Evolutionary conservation across 2,113 vertebrate genomes (phyloP), one percentile per base, ranked within the genome.

Genomic region (Platysternon megacephalum): DNA sequence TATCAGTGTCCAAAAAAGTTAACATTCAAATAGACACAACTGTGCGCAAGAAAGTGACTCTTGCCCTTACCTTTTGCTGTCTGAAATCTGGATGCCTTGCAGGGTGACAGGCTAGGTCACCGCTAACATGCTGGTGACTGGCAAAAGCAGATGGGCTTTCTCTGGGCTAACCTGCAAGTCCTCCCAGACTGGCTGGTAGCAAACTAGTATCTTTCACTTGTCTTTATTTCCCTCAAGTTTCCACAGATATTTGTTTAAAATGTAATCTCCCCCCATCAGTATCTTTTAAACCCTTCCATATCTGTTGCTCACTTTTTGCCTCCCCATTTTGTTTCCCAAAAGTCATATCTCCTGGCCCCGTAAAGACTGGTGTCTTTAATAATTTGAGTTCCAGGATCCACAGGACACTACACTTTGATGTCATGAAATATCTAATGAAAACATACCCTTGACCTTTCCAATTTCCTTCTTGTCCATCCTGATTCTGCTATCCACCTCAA

Each of bases 41-140:
- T 88, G 68, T 81, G 53, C 84, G 91, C 79, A 92, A 89, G 90
- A 94, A 95, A 28, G 94, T 1, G 46, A 49, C n/a, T 78, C 78
- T 82, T 79, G 87, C 48, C 88, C 94, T 85, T 95, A 82, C 83
- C 90, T 94, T 97, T 89, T 55, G 53, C 29, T 93, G 89, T 80
- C 88, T 92, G 92, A 86, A 93, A 90, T 79, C 79, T 90, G 90
- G 46, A 89, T 89, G 85, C 74, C 85, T 91, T 53, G 44, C 48
- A 84, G 87, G n/a, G 61, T 56, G 87, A 96, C 78, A 89, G 91
- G 82, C 2, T 65, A 65, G 46, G 82, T 86, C 74, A 89, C 86
- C 72, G 55, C 12, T 93, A 84, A 48, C 82, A 35, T 79, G 94
- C 89, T 82, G 55, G 35, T 91, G 83, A 82, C 39, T 88, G 79